These are phyloP conservation scores for Dissostichus mawsoni DNA, from an alignment of 2,113 vertebrate species.

Conservation along the genomic window DNA sequence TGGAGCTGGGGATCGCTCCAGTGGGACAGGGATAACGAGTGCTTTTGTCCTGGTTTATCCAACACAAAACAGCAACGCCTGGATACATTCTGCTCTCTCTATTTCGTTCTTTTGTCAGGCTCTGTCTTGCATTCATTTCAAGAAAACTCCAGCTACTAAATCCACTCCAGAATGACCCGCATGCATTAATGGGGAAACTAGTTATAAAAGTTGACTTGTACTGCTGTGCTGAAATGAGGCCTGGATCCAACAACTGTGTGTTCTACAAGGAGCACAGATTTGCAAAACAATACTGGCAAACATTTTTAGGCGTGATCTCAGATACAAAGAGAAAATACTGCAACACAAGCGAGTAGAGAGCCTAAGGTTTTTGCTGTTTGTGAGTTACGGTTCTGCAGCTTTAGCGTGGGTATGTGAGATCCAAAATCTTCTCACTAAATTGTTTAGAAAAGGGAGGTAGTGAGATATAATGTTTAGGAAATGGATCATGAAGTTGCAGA, in stretches of 20 bases:
- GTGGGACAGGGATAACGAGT: constrained; percentile 60
- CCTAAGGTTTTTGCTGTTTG: not conserved
- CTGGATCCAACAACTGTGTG: constrained; percentile 12
- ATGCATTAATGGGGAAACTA: constrained; percentile 15
- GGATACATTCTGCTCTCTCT: constrained; percentile 43
- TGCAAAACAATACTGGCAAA: constrained; percentile 13
- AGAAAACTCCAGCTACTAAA: constrained; percentile 33
- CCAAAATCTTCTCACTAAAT: no score
- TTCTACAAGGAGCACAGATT: constrained; percentile 37
- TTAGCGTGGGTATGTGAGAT: no score
- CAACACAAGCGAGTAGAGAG: not conserved
- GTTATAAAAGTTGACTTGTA: constrained; percentile 44
- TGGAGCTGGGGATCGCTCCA: constrained; percentile 11
- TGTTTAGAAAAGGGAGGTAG: no score
- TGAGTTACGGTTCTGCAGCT: no score
- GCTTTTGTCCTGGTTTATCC: constrained; percentile 55
- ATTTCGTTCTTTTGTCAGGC: constrained; percentile 8
- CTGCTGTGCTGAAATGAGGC: constrained; percentile 27
- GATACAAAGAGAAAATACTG: not conserved
- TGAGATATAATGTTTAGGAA: no score
- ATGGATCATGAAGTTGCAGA: not conserved
- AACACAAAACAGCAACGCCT: constrained; percentile 35
- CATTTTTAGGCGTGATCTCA: constrained; percentile 5
- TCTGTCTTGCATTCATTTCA: constrained; percentile 43
- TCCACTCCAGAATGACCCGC: constrained; percentile 28